Conservation (phyloP, 2,888 invertebrate genomes). For the Pyrocoelia pectoralis region DNA sequence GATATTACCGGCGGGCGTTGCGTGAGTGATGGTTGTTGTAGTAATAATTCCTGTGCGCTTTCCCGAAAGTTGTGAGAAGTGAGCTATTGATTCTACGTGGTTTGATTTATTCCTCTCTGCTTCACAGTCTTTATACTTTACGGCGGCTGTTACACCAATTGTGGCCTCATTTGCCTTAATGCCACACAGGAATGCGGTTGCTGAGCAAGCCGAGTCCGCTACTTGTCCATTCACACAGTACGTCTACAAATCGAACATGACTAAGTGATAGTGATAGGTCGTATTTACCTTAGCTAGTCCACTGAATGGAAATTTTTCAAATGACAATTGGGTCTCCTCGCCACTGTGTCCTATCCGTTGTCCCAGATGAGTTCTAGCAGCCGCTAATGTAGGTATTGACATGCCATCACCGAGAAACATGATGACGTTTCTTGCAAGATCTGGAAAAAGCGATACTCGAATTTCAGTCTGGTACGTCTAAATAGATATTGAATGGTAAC, state of each 20-base stretch:
- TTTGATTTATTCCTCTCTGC: slow-evolving; percentile 64
- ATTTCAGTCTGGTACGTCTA: too few species aligned
- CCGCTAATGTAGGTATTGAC: slow-evolving; percentile 81
- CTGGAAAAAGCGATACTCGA: slow-evolving; percentile 39
- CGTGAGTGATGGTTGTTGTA: slow-evolving; percentile 81
- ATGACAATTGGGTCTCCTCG: slow-evolving; percentile 73
- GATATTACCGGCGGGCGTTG: slow-evolving; percentile 71
- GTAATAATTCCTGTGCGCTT: slow-evolving; percentile 77
- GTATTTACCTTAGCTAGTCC: slow-evolving; percentile 75
- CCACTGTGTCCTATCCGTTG: slow-evolving; percentile 66
- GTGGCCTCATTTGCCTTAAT: slow-evolving; percentile 81
- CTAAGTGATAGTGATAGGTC: background rate
- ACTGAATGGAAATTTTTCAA: slow-evolving; percentile 77
- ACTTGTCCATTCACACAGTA: slow-evolving; percentile 79
- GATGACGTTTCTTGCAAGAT: slow-evolving; percentile 74
- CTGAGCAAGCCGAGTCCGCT: slow-evolving; percentile 84
- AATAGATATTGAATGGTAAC: too few species aligned
- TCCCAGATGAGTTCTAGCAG: slow-evolving; percentile 70
- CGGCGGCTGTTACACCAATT: slow-evolving; percentile 75
- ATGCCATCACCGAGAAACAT: slow-evolving; percentile 89
- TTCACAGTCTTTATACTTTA: slow-evolving; percentile 69
- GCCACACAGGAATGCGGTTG: slow-evolving; percentile 81
- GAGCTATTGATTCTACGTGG: slow-evolving; percentile 72
- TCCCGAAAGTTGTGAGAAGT: slow-evolving; percentile 74
- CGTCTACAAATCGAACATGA: slow-evolving; percentile 63